Conservation (phyloP, 2,797 vertebrate genomes). For the Hyperoplus immaculatus region DNA sequence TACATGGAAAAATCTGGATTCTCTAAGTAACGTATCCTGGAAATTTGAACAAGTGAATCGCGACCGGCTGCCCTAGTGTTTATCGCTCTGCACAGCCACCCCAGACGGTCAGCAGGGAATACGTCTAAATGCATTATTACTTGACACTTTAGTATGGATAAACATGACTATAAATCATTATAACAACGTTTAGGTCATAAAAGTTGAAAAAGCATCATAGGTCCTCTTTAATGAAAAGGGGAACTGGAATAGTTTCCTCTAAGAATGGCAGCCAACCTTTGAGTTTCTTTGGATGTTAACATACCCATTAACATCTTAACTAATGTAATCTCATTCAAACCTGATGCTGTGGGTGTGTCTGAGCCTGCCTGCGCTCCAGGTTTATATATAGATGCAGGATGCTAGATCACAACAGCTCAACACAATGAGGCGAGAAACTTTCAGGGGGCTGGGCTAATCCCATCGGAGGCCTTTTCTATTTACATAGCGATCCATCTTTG, state of each 20-base stretch:
- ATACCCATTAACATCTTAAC: slow-evolving; percentile 36
- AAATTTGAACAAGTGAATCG: no score
- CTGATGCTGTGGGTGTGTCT: slow-evolving; percentile 27
- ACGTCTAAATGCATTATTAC: no score
- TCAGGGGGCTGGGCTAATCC: slow-evolving; percentile 63
- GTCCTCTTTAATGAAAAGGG: neutral
- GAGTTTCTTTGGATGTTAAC: slow-evolving; percentile 16
- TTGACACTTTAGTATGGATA: no score
- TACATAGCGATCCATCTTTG: slow-evolving; percentile 67
- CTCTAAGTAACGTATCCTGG: no score
- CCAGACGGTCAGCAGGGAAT: no score
- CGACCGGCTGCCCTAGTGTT: no score
- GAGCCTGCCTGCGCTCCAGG: slow-evolving; percentile 36
- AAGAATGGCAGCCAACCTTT: neutral
- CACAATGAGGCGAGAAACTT: slow-evolving; percentile 41
- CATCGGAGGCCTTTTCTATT: slow-evolving; percentile 69
- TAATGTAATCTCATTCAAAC: slow-evolving; percentile 55
- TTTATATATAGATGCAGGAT: slow-evolving; percentile 46
- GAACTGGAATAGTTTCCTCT: neutral
- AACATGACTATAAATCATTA: no score
- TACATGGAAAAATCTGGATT: no score
- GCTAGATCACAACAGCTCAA: slow-evolving; percentile 52
- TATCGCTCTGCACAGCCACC: no score
- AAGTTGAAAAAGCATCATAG: no score
- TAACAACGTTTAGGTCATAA: no score